Percentiles rank a stretch among this genome's conserved stretches.
phyloP scores from a whole-genome alignment of 2,113 vertebrate species.

The Porphyrio hochstetteri region DNA sequence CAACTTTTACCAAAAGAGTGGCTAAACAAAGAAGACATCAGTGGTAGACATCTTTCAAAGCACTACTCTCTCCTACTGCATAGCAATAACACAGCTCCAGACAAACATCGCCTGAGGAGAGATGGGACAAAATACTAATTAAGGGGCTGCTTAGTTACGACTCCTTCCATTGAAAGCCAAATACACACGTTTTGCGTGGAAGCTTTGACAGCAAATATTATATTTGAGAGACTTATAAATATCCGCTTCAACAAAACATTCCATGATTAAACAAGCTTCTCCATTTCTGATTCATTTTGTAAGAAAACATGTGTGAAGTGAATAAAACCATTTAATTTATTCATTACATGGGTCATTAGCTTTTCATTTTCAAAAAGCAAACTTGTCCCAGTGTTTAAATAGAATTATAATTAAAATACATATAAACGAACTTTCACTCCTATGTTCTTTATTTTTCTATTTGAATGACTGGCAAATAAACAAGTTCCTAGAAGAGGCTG shows the following conservation, averaged over 20 bases:
- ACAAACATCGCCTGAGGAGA: not conserved
- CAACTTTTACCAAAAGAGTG: not conserved
- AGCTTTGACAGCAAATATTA: not conserved
- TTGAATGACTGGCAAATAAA: not conserved
- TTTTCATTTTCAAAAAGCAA: constrained; percentile 38
- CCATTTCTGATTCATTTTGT: not conserved
- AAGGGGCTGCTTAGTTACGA: not conserved
- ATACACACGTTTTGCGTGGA: accelerated
- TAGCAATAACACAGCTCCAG: not conserved
- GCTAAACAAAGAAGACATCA: not conserved
- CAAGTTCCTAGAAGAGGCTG: not conserved
- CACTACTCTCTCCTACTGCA: not conserved
- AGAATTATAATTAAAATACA: constrained; percentile 12
- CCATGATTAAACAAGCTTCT: not conserved
- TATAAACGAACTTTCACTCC: not conserved
- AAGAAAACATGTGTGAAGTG: not conserved
- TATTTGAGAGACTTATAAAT: not conserved
- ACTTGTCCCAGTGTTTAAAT: not conserved
- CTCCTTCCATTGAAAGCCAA: not conserved
- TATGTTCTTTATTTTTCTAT: not conserved
- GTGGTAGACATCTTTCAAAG: not conserved
- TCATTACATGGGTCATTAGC: constrained; percentile 9
- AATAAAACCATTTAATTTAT: constrained; percentile 17
- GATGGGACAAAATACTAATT: constrained; percentile 15
- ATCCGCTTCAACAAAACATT: not conserved